Evolutionary conservation across 1,140 invertebrate genomes (phyloP).

Genomic region (Drosophila kikkawai): DNA sequence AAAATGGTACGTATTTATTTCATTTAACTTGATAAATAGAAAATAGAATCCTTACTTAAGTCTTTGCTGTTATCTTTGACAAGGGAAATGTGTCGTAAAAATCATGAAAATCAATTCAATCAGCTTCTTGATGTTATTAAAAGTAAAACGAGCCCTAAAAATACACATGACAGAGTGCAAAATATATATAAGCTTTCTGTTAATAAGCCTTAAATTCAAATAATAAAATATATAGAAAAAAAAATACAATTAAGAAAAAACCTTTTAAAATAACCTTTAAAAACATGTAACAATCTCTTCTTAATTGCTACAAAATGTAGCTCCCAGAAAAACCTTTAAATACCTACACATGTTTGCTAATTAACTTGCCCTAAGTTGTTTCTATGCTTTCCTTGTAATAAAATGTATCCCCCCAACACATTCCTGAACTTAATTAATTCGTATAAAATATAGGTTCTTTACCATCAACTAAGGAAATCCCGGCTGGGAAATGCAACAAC

Average conservation of each 20-base stretch:
- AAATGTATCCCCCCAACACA: constrained; percentile 21
- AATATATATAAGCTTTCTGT: too few species aligned
- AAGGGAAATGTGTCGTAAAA: not conserved
- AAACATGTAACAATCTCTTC: not conserved
- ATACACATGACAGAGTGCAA: too few species aligned
- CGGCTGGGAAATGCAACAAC: constrained; percentile 3
- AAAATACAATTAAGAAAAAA: not conserved
- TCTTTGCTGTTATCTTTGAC: not conserved
- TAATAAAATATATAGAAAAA: not conserved
- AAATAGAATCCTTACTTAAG: not conserved
- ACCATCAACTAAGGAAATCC: constrained; percentile 15
- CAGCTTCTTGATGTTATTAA: not conserved
- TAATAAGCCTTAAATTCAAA: too few species aligned
- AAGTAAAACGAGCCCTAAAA: not conserved
- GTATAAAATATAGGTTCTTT: constrained; percentile 3
- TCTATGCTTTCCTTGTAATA: constrained; percentile 1
- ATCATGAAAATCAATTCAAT: not conserved
- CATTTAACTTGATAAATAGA: not conserved
- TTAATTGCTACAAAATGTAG: not conserved
- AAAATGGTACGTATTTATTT: not conserved
- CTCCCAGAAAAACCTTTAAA: not conserved
- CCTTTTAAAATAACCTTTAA: accelerated
- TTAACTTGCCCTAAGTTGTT: constrained; percentile 10
- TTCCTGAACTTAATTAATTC: constrained; percentile 37
- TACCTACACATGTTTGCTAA: constrained; percentile 20